Percentiles rank a stretch among this genome's conserved stretches.
These are phyloP conservation scores for Noctua pronuba DNA, from an alignment of 2,888 invertebrate genomes.

Conservation along the genomic window DNA sequence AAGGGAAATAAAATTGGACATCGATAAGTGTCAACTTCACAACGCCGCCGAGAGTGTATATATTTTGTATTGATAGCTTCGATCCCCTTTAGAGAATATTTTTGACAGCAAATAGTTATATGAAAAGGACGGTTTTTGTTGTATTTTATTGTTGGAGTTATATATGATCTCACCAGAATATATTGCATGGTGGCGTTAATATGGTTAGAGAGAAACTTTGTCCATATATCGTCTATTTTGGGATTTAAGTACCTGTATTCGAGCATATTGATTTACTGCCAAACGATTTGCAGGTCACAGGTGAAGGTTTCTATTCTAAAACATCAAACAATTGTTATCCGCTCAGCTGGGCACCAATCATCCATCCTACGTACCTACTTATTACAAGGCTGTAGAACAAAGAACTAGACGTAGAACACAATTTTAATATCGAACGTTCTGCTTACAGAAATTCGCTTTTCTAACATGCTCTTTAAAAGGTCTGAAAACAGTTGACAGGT, in stretches of 20 bases:
- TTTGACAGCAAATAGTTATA: slow-evolving; percentile 28
- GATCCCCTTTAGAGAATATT: slow-evolving; percentile 30
- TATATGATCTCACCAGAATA: slow-evolving; percentile 1
- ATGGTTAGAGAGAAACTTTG: not conserved
- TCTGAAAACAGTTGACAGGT: not conserved
- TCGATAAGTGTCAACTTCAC: slow-evolving; percentile 56
- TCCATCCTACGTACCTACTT: not conserved
- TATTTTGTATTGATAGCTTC: slow-evolving; percentile 42
- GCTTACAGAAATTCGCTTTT: not conserved
- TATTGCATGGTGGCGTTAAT: not conserved
- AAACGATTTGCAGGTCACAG: slow-evolving; percentile 11
- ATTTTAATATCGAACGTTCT: slow-evolving; percentile 32
- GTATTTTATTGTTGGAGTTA: slow-evolving; percentile 18
- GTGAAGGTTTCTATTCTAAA: slow-evolving; percentile 17
- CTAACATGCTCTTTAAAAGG: not conserved
- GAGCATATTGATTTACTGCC: slow-evolving; percentile 22
- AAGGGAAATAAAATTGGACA: slow-evolving; percentile 54
- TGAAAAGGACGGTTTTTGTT: slow-evolving; percentile 15
- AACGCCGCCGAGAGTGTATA: slow-evolving; percentile 34
- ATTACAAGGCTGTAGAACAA: slow-evolving; percentile 1
- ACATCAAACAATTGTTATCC: slow-evolving; percentile 21
- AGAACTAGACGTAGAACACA: not conserved
- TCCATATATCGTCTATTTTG: slow-evolving; percentile 5
- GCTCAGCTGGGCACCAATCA: slow-evolving; percentile 32
- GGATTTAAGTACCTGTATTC: not conserved